Percentiles rank a stretch among this genome's conserved stretches.
phyloP scores from a whole-genome alignment of 2,113 vertebrate species.

The Anas platyrhynchos region DNA sequence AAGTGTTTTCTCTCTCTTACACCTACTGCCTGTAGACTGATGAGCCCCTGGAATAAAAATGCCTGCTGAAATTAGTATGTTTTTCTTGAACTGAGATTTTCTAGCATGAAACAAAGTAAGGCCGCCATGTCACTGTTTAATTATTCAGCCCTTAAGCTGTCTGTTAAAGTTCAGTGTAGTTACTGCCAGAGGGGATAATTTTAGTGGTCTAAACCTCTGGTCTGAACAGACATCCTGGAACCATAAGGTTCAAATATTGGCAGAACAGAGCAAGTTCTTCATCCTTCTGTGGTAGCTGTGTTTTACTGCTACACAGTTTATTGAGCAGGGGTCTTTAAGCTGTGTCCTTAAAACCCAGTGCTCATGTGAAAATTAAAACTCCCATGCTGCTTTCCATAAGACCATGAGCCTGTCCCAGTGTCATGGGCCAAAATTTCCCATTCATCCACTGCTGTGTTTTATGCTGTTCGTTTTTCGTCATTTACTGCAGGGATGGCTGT shows the following conservation, averaged over 20 bases:
- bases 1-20: neutral
- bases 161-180: slow-evolving; percentile 7
- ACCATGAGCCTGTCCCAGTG: neutral
- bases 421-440: neutral
- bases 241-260: slow-evolving; percentile 9
- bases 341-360: neutral
- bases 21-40: neutral
- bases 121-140: neutral
- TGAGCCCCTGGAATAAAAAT: neutral
- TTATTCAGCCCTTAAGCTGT: slow-evolving; percentile 53
- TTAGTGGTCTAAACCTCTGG: neutral
- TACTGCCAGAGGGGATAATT: slow-evolving; percentile 1
- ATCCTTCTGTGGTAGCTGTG: neutral
- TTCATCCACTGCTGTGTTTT: neutral
- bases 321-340: neutral
- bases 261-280: slow-evolving; percentile 25
- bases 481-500: neutral
- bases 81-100: slow-evolving; percentile 54
- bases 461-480: neutral
- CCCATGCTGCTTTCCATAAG: neutral
- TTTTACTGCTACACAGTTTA: slow-evolving; percentile 3
- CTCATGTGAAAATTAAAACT: neutral
- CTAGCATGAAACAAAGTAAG: slow-evolving; percentile 40
- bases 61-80: neutral
- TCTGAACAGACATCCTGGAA: slow-evolving; percentile 44